These are phyloP conservation scores for Plecotus auritus DNA, from an alignment of 2,113 vertebrate genomes.

Conservation along the genomic window DNA sequence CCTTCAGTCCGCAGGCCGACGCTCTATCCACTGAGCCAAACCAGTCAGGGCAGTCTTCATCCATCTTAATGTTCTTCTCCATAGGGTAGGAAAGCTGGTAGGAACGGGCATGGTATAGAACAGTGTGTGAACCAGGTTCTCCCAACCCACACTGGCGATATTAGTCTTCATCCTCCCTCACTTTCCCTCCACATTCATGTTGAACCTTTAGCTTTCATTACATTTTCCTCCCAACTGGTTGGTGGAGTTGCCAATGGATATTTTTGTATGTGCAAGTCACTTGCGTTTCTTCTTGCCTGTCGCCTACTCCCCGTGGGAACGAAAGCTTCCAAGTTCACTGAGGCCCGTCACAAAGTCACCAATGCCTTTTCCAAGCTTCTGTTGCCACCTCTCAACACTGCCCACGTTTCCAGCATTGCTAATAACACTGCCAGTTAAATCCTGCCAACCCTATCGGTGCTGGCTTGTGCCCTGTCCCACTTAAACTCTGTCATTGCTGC, in stretches of 20 bases:
- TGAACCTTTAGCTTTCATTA: neutral
- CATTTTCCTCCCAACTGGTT: neutral
- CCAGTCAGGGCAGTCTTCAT: too few relatives aligned
- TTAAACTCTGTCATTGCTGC: neutral
- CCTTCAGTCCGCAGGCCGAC: too few relatives aligned
- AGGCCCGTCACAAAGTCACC: neutral
- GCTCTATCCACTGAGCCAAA: too few relatives aligned
- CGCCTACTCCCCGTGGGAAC: neutral
- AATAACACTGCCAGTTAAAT: neutral
- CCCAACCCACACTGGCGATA: neutral
- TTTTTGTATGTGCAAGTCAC: neutral
- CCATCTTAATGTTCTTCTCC: neutral
- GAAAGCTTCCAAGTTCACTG: neutral
- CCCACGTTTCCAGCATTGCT: neutral
- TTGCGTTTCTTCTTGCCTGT: neutral
- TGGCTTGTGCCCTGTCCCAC: neutral
- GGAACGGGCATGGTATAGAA: too few relatives aligned
- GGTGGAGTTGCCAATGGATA: neutral
- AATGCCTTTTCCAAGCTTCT: neutral
- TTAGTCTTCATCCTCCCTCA: neutral
- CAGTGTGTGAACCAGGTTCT: neutral
- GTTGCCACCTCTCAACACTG: neutral
- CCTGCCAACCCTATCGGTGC: neutral
- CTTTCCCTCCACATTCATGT: neutral
- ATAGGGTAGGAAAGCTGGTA: neutral